Percentiles rank a stretch among this genome's conserved stretches.
Evolutionary conservation across 2,113 vertebrate genomes (phyloP).

Genomic region (Lepisosteus oculatus): DNA sequence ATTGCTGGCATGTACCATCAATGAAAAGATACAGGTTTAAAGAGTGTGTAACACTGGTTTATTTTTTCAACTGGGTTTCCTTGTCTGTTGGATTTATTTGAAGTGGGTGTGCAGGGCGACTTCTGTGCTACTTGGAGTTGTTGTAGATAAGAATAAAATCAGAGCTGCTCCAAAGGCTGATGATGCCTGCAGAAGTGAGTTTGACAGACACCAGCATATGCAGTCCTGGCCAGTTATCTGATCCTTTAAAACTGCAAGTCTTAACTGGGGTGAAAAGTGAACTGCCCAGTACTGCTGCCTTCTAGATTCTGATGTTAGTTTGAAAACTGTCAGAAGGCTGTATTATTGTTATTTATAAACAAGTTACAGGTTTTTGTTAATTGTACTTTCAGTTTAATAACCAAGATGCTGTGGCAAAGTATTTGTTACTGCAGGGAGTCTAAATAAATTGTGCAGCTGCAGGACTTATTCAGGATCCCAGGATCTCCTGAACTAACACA

Average conservation of each 20-base stretch:
- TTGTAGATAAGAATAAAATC: constrained; percentile 66
- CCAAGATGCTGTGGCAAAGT: too few species aligned
- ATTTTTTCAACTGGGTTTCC: too few species aligned
- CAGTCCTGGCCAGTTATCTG: constrained; percentile 66
- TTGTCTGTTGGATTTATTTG: constrained; percentile 1
- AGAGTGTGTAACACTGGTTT: too few species aligned
- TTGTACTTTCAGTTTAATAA: too few species aligned
- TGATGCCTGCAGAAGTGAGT: constrained; percentile 77
- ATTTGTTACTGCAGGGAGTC: too few species aligned
- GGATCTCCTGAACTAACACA: constrained; percentile 15
- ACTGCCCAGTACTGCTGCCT: constrained; percentile 66
- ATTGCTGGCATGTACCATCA: too few species aligned
- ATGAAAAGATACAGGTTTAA: too few species aligned
- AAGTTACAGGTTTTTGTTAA: too few species aligned
- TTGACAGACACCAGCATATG: constrained; percentile 97
- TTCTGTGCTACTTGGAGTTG: constrained; percentile 32
- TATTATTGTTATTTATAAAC: neutral
- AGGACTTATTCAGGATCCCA: neutral
- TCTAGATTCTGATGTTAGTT: constrained; percentile 66
- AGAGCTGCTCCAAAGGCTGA: constrained; percentile 52
- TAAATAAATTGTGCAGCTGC: too few species aligned
- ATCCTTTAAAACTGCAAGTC: constrained; percentile 74
- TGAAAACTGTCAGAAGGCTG: constrained; percentile 41
- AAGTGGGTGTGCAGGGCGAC: constrained; percentile 12
- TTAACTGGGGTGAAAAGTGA: constrained; percentile 71